Base-by-base conservation (phyloP, 2,797 vertebrate species). In the Chiloscyllium punctatum region DNA sequence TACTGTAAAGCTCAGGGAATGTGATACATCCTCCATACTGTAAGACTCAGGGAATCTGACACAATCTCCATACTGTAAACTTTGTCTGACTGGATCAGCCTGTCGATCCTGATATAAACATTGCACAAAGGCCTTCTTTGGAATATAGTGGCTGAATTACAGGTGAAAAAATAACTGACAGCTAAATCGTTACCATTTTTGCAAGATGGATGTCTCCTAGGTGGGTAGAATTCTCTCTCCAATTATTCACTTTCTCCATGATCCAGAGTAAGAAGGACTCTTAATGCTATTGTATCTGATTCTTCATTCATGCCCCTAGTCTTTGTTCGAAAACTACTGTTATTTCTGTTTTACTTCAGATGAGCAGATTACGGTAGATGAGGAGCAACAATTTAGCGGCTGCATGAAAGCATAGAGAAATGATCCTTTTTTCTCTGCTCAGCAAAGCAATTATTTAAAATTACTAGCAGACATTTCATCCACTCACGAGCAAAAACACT, bases 361-460 rank as follows among this genome's bases (percentile, higher is more conserved):
- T 92, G 62, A 37, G 18, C 90, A 92, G 90, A 92, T 37, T 37
- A 92, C 9, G 8, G n/a, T 69, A 25, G 66, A 25, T 92, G 90
- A 69, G 69, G 62, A 92, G 66, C 33, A 42, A n/a, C 23, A 92
- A 42, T 69, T 92, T 42, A 92, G 18, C 69, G n/a, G 53, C 51
- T 53, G 27, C 48, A 1, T 57, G 51, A 48, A 42, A 48, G 82
- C 18, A 4, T 23, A 48, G 37, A 84, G 42, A 84, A 23, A 69
- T 3, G 7, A 25, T 92, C 69, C 90, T 2, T 23, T 68, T 92
- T 68, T 68, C 68, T 69, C n/a, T 92, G 33, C 21, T 69, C 9
- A 42, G 62, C 42, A n/a, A 92, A 37, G 62, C 66, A 69, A 92
- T 92, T 91, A 91, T 91, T 66, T 30, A 91, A 91, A 91, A 91